Conservation (phyloP, 2,113 vertebrate species). For the Hippocampus comes region DNA sequence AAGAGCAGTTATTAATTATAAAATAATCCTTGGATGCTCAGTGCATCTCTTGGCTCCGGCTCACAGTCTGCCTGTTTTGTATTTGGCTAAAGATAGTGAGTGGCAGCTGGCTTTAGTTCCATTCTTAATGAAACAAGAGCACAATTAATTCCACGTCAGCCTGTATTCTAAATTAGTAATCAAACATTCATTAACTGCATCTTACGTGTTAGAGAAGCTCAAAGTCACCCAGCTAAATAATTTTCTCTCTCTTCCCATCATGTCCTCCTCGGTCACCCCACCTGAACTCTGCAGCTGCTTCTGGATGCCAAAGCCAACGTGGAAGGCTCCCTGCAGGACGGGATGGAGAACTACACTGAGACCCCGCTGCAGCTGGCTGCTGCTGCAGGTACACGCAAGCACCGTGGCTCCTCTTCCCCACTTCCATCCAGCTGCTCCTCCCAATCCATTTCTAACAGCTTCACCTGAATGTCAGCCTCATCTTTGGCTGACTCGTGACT, state of each 20-base stretch:
- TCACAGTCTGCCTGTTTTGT: not conserved
- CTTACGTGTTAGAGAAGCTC: slow-evolving; percentile 7
- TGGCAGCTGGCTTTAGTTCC: not conserved
- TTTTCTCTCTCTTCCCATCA: not conserved
- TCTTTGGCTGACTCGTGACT: not conserved
- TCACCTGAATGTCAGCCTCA: slow-evolving; percentile 11
- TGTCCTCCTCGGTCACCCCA: not conserved
- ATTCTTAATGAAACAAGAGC: not conserved
- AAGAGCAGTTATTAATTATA: not conserved
- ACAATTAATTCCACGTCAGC: slow-evolving; percentile 1
- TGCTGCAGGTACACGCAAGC: slow-evolving; percentile 80
- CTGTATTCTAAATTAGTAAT: not conserved
- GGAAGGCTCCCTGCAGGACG: slow-evolving; percentile 92
- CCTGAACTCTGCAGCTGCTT: slow-evolving; percentile 78
- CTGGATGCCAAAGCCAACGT: slow-evolving; percentile 93
- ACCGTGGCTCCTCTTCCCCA: slow-evolving; percentile 7
- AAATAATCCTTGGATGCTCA: not conserved
- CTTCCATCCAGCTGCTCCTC: not conserved
- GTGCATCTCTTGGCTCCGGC: not conserved
- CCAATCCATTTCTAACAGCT: not conserved
- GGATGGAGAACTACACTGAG: slow-evolving; percentile 97
- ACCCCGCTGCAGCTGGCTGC: slow-evolving; percentile 93
- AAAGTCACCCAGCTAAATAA: not conserved
- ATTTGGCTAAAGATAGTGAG: slow-evolving; percentile 5
- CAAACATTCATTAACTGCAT: not conserved